Evolutionary conservation across 2,797 vertebrate species (phyloP).

Genomic region (Chelon labrosus): DNA sequence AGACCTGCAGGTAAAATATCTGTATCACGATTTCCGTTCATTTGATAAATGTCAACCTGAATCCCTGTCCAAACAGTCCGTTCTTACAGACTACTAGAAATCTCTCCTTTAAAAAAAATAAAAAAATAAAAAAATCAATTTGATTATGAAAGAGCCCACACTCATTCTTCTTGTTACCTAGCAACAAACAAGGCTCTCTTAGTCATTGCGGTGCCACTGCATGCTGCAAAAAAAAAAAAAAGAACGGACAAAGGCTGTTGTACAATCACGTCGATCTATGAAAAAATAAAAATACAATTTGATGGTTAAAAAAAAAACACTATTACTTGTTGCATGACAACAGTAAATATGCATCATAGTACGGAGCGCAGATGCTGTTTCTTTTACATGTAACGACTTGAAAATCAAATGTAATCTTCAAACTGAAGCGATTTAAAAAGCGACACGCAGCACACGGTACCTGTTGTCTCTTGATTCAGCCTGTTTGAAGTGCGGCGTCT

Average conservation of each 20-base stretch:
- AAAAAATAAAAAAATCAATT: slow-evolving; percentile 75
- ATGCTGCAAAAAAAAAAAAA: slow-evolving; percentile 63
- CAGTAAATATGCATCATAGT: neutral
- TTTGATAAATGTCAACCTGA: slow-evolving; percentile 58
- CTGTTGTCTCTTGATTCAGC: slow-evolving; percentile 62
- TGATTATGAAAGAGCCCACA: slow-evolving; percentile 86
- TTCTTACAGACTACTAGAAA: slow-evolving; percentile 71
- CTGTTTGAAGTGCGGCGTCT: slow-evolving; percentile 52
- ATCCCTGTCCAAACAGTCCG: slow-evolving; percentile 48
- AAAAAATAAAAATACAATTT: slow-evolving; percentile 28
- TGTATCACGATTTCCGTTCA: slow-evolving; percentile 39
- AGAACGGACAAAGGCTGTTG: slow-evolving; percentile 69
- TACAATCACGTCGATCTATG: slow-evolving; percentile 55
- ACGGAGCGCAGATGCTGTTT: neutral
- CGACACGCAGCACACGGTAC: slow-evolving; percentile 10
- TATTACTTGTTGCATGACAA: neutral
- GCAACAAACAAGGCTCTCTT: slow-evolving; percentile 88
- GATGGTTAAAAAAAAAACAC: slow-evolving; percentile 14
- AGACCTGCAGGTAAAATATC: slow-evolving; percentile 17
- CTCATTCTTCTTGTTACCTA: slow-evolving; percentile 89
- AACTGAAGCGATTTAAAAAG: slow-evolving; percentile 26
- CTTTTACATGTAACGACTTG: neutral
- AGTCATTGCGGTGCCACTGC: slow-evolving; percentile 83
- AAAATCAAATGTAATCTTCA: neutral
- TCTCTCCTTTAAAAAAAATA: slow-evolving; percentile 67